Conservation (phyloP, 2,888 invertebrate species). For the Tachina fera region DNA sequence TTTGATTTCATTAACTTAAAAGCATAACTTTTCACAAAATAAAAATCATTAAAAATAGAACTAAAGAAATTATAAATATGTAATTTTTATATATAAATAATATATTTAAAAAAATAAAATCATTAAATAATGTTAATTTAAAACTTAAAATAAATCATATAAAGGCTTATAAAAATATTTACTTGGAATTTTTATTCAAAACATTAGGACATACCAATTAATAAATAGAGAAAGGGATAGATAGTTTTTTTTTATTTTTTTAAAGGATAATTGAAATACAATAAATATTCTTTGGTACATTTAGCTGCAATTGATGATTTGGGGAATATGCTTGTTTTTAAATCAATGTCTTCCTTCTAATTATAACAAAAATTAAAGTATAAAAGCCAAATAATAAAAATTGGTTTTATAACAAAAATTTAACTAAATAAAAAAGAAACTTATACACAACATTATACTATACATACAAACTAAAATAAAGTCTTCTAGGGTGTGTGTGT, state of each 20-base stretch:
- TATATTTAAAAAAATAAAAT: conserved; percentile 22
- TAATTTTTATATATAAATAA: conserved; percentile 26
- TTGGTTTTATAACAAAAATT: conserved; percentile 52
- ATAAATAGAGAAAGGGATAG: conserved; percentile 39
- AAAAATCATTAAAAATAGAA: conserved; percentile 13
- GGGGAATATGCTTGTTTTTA: conserved; percentile 34
- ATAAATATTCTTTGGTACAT: conserved; percentile 78
- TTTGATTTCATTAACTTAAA: conserved; percentile 38
- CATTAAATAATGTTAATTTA: conserved; percentile 34
- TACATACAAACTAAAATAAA: conserved; percentile 55
- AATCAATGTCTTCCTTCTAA: conserved; percentile 57
- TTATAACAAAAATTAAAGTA: conserved; percentile 25
- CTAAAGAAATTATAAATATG: conserved; percentile 34
- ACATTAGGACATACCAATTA: conserved; percentile 63
- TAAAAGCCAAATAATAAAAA: conserved; percentile 46
- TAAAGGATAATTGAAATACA: conserved; percentile 51
- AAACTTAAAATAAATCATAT: conserved; percentile 55
- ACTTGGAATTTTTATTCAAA: conserved; percentile 40
- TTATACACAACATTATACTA: conserved; percentile 32
- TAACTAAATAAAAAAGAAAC: conserved; percentile 55
- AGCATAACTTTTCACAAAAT: conserved; percentile 39
- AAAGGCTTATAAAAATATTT: conserved; percentile 31
- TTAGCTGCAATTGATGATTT: conserved; percentile 75
- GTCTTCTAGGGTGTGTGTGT: conserved; percentile 71
- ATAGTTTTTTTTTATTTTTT: conserved; percentile 9